A percentile compares a stretch with the other conserved stretches of the same genome.
Evolutionary conservation across 2,888 invertebrate species (phyloP).

Genomic region (Clepsis dumicolana): DNA sequence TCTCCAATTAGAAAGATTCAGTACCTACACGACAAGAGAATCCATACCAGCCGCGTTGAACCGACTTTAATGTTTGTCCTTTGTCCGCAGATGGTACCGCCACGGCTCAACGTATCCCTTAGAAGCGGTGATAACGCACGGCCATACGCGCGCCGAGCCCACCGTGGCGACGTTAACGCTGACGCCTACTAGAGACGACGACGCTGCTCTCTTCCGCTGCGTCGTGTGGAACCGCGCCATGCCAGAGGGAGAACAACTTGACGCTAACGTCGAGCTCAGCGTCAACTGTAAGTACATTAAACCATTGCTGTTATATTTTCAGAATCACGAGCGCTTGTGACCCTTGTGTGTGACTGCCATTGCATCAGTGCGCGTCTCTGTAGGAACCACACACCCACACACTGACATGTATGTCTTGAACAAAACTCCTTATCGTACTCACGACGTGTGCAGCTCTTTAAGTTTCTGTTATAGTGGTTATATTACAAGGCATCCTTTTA

Average conservation of each 20-base stretch:
- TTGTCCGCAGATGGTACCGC: conserved; percentile 90
- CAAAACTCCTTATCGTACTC: background rate
- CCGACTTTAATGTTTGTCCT: background rate
- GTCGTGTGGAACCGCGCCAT: conserved; percentile 96
- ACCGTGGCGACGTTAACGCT: conserved; percentile 91
- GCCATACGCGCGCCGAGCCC: conserved; percentile 90
- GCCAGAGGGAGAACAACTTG: conserved; percentile 92
- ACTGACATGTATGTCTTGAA: background rate
- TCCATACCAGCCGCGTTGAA: background rate
- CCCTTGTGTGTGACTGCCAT: background rate
- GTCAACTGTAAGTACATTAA: conserved; percentile 93
- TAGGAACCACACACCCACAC: background rate
- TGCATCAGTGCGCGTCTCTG: background rate
- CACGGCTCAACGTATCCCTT: conserved; percentile 91
- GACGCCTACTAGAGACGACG: conserved; percentile 93
- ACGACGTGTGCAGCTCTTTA: background rate
- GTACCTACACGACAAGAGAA: background rate
- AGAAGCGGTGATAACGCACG: conserved; percentile 89
- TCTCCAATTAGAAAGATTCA: background rate
- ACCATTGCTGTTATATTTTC: background rate
- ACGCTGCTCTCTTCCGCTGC: conserved; percentile 93
- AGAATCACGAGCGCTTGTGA: background rate
- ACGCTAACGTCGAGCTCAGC: conserved; percentile 92
- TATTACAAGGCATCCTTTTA: background rate
- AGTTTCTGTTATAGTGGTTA: background rate